Evolutionary conservation across 2,888 invertebrate species (phyloP).

Genomic region (Pristionchus exspectatus): DNA sequence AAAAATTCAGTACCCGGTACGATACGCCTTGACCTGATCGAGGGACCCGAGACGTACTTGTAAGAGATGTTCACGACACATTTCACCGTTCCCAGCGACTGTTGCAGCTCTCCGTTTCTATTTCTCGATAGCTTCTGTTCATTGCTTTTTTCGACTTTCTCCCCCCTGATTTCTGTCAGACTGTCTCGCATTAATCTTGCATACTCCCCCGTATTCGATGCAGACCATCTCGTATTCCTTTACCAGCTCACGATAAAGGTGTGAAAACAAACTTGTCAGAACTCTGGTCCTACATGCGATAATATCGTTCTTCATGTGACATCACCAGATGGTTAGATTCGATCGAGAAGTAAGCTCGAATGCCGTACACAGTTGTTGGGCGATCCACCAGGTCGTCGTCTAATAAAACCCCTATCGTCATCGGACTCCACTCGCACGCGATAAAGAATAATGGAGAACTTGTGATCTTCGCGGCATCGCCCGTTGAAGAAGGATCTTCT

Average conservation of each 20-base stretch:
- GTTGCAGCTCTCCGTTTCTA: not conserved
- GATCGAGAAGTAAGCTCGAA: too few species aligned
- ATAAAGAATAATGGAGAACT: too few species aligned
- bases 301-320: not conserved
- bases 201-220: not conserved
- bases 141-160: not conserved
- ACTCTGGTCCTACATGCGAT: not conserved
- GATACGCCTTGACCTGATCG: not conserved
- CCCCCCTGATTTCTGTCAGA: not conserved
- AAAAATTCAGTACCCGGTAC: not conserved
- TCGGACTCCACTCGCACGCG: too few species aligned
- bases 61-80: not conserved
- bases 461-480: too few species aligned
- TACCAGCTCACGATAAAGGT: not conserved
- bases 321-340: too few species aligned
- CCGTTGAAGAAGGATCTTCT: too few species aligned
- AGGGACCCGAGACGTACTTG: not conserved
- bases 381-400: too few species aligned
- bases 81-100: not conserved
- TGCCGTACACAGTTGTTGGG: too few species aligned
- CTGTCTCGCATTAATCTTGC: not conserved
- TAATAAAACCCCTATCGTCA: too few species aligned
- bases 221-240: not conserved
- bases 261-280: slow-evolving; percentile 7
- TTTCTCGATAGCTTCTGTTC: too few species aligned